These are phyloP conservation scores for Didymodactylos carnosus DNA, from an alignment of 2,888 invertebrate genomes.

Conservation along the genomic window DNA sequence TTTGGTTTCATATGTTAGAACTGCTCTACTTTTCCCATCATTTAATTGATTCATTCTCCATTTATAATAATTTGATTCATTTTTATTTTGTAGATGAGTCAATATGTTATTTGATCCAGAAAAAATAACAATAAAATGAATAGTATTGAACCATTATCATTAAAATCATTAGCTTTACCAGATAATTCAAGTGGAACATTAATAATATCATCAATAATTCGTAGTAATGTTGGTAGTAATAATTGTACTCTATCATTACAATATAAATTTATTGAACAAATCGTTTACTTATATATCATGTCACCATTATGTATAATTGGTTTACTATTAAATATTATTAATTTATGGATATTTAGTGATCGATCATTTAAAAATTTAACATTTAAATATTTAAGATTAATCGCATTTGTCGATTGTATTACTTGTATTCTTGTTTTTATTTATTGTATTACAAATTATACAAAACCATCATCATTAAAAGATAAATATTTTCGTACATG, in stretches of 20 bases:
- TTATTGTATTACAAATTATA: slow-evolving; percentile 12
- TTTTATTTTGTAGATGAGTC: too few relatives aligned
- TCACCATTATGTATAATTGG: slow-evolving; percentile 9
- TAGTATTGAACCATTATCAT: background rate
- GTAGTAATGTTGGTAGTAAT: background rate
- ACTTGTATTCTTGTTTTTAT: slow-evolving; percentile 7
- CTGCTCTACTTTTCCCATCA: too few relatives aligned
- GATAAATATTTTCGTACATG: slow-evolving; percentile 5
- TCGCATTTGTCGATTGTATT: slow-evolving; percentile 7
- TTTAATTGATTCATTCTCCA: too few relatives aligned
- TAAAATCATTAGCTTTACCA: background rate
- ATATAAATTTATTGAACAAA: background rate
- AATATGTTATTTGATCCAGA: too few relatives aligned
- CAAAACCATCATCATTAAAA: slow-evolving; percentile 4
- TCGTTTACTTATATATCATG: slow-evolving; percentile 7
- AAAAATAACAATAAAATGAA: too few relatives aligned
- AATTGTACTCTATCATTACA: background rate
- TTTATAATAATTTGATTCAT: too few relatives aligned
- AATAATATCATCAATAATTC: background rate
- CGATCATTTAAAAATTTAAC: slow-evolving; percentile 11
- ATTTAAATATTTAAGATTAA: slow-evolving; percentile 12
- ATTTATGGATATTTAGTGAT: slow-evolving; percentile 7
- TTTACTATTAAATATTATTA: slow-evolving; percentile 7
- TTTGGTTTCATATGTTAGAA: too few relatives aligned
- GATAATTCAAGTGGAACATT: background rate